A percentile compares a stretch with the other conserved stretches of the same genome.
These are phyloP conservation scores for Synanthedon andrenaeformis DNA, from an alignment of 2,888 invertebrate genomes.

Conservation along the genomic window DNA sequence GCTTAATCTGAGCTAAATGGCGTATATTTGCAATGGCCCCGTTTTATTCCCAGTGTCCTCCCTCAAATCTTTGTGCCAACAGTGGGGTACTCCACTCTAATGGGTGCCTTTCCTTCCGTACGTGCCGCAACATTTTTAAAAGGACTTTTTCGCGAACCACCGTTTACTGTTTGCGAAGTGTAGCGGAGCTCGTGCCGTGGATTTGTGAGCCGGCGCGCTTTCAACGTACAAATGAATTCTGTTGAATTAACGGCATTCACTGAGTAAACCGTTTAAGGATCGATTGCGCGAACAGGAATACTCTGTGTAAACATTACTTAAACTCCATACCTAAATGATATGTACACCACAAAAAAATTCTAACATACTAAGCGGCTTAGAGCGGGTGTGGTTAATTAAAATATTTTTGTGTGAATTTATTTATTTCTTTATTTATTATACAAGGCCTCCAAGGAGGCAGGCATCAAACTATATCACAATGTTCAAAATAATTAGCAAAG, in stretches of 20 bases:
- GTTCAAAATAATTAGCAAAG: too few relatives aligned
- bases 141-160: constrained; percentile 66
- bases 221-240: constrained; percentile 59
- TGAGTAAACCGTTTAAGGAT: constrained; percentile 35
- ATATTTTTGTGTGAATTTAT: too few relatives aligned
- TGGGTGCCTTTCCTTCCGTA: constrained; percentile 61
- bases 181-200: constrained; percentile 16
- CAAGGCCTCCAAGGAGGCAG: too few relatives aligned
- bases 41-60: constrained; percentile 32
- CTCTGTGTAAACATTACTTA: too few relatives aligned
- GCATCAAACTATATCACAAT: too few relatives aligned
- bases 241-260: constrained; percentile 48
- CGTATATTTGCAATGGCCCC: constrained; percentile 4
- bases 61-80: constrained; percentile 66
- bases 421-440: too few relatives aligned
- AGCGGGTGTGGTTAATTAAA: too few relatives aligned
- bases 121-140: constrained; percentile 70
- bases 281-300: background rate
- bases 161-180: constrained; percentile 44
- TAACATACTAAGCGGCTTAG: too few relatives aligned
- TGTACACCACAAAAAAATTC: too few relatives aligned
- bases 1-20: constrained; percentile 1
- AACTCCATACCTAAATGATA: too few relatives aligned
- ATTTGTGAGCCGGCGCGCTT: constrained; percentile 48
- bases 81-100: constrained; percentile 62